phyloP scores from a whole-genome alignment of 2,888 invertebrate species.

The Agrenia bidenticulata region DNA sequence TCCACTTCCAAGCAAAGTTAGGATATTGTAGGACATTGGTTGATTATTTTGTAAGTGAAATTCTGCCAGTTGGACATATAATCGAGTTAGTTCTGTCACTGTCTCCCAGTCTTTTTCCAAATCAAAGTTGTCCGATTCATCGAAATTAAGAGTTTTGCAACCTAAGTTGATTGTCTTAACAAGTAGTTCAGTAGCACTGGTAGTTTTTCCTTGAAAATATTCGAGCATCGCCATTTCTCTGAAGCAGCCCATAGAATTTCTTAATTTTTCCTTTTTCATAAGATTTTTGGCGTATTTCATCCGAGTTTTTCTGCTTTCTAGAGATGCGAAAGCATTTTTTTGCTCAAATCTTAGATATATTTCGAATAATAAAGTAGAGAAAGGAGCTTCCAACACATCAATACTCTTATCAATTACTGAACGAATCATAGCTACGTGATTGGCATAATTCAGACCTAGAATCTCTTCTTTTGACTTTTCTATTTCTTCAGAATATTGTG shows the following conservation, averaged over 20 bases:
- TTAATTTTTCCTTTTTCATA: slow-evolving; percentile 46
- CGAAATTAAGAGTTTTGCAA: slow-evolving; percentile 20
- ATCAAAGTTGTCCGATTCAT: slow-evolving; percentile 26
- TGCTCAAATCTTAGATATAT: slow-evolving; percentile 47
- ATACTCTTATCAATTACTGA: slow-evolving; percentile 31
- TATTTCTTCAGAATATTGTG: slow-evolving; percentile 6
- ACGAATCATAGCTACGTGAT: slow-evolving; percentile 34
- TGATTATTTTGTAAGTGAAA: slow-evolving; percentile 35
- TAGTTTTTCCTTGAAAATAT: slow-evolving; percentile 38
- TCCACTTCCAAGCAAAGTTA: slow-evolving; percentile 42
- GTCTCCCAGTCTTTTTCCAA: slow-evolving; percentile 36
- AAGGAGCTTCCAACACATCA: slow-evolving; percentile 34
- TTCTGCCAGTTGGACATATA: slow-evolving; percentile 45
- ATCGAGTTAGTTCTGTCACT: slow-evolving; percentile 34
- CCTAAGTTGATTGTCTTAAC: slow-evolving; percentile 46
- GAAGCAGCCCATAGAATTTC: slow-evolving; percentile 43
- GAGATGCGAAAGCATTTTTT: slow-evolving; percentile 21
- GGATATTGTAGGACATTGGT: slow-evolving; percentile 28
- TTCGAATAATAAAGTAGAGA: slow-evolving; percentile 41
- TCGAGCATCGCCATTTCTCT: slow-evolving; percentile 49
- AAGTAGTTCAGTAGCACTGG: slow-evolving; percentile 38
- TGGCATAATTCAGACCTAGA: slow-evolving; percentile 27
- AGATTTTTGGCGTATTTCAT: slow-evolving; percentile 43
- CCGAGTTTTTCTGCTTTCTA: slow-evolving; percentile 18
- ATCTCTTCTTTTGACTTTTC: slow-evolving; percentile 3